Percentiles rank a stretch among this genome's conserved stretches.
These are phyloP conservation scores for Botia kubotai DNA, from an alignment of 2,797 vertebrate genomes.

Conservation along the genomic window DNA sequence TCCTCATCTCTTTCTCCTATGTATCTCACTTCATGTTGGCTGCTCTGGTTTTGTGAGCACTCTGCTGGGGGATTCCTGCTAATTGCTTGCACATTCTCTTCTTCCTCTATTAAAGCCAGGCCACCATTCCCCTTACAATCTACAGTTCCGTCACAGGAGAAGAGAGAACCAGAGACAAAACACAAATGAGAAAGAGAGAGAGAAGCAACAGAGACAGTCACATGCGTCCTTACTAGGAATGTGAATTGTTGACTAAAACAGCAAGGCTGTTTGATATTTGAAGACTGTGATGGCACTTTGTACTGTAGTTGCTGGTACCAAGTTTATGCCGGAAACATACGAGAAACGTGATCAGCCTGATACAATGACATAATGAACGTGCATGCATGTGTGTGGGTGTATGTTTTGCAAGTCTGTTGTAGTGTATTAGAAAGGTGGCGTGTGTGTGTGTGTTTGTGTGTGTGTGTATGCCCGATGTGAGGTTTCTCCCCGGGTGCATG, in stretches of 20 bases:
- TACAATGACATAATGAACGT: constrained; percentile 13
- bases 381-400: neutral
- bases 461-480: constrained; percentile 54
- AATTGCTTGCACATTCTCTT: constrained; percentile 66
- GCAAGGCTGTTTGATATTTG: constrained; percentile 33
- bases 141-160: constrained; percentile 45
- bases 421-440: constrained; percentile 41
- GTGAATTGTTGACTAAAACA: constrained; percentile 18
- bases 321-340: constrained; percentile 20
- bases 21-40: constrained; percentile 44
- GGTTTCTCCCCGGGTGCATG: constrained; percentile 54
- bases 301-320: neutral
- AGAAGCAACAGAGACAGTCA: constrained; percentile 30
- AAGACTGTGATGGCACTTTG: neutral
- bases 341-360: constrained; percentile 28
- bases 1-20: constrained; percentile 45
- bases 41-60: constrained; percentile 59
- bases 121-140: constrained; percentile 60
- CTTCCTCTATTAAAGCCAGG: constrained; percentile 70
- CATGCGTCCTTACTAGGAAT: constrained; percentile 12
- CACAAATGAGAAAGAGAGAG: constrained; percentile 5
- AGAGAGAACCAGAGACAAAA: constrained; percentile 13
- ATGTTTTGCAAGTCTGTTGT: neutral
- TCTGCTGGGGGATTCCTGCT: constrained; percentile 67
- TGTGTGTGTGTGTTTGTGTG: neutral